Evolutionary conservation across 2,888 invertebrate genomes (phyloP).

Genomic region (Orchestes rusci): DNA sequence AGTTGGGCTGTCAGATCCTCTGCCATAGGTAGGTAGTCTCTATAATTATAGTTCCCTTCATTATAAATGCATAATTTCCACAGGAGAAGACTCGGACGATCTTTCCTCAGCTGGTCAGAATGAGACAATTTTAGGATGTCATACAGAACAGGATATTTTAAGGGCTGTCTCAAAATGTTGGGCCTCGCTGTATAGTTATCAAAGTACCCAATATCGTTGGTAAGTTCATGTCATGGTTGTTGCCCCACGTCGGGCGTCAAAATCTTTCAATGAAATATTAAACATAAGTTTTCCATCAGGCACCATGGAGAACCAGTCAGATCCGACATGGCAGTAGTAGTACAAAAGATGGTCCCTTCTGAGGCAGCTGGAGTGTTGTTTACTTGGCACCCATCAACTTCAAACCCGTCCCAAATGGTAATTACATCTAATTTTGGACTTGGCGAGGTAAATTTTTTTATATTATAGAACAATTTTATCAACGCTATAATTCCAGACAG

Average conservation of each 20-base stretch:
- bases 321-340: constrained; percentile 69
- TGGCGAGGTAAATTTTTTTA: constrained; percentile 59
- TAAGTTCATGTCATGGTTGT: no score
- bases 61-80: background rate
- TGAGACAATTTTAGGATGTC: constrained; percentile 66
- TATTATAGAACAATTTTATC: constrained; percentile 5
- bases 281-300: constrained; percentile 45
- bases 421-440: constrained; percentile 77
- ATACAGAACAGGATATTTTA: constrained; percentile 48
- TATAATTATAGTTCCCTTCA: background rate
- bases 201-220: constrained; percentile 73
- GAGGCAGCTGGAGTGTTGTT: constrained; percentile 75
- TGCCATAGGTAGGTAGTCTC: constrained; percentile 45
- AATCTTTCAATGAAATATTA: no score
- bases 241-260: no score
- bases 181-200: constrained; percentile 72
- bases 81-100: constrained; percentile 71
- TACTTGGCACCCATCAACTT: constrained; percentile 67
- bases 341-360: constrained; percentile 69
- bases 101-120: constrained; percentile 81
- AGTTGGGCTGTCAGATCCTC: constrained; percentile 61
- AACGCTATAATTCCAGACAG: constrained; percentile 50
- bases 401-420: constrained; percentile 59
- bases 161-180: constrained; percentile 64
- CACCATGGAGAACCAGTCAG: constrained; percentile 64